Base-by-base conservation (phyloP, 2,797 vertebrate species). In the Triplophysa bombifrons region DNA sequence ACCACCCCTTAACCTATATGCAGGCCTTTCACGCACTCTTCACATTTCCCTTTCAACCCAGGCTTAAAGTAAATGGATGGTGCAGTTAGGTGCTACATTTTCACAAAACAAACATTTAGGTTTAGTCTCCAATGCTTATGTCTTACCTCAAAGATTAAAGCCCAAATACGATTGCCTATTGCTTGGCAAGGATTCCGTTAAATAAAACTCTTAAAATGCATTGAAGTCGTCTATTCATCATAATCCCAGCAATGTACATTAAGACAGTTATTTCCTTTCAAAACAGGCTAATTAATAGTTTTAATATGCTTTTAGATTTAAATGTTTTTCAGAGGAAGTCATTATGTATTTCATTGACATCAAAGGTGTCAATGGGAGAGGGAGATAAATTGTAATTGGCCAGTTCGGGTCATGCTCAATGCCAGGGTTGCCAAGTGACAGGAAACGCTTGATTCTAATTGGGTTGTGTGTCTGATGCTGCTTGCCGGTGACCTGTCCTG, bases 181-280 rank as follows among this genome's bases (percentile, higher is more conserved):
- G 82, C 78, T 78, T 74, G 81, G 77, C 76, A 83, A 77, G 65
- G 82, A 74, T 87, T 86, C 87, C 90, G 85, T 87, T 87, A 90
- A 89, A 87, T 91, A 90, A 90, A 85, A 89, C 87, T 91, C 85
- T 92, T 90, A 90, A 87, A 87, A 89, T 86, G 74, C 61, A 81
- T 85, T 84, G 74, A 60, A 85, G 81, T 64, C 55, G 66, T 84
- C 80, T 74, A 60, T 75, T 86, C 80, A 74, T 82, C 81, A 69
- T 87, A 84, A 85, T 86, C 81, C 85, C 77, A 82, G 65, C 81
- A 76, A 75, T 78, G 75, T 65, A 83, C 79, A 78, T 69, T 58
- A 76, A 78, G 64, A 77, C 61, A 25, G 55, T 72, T 76, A 72
- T 80, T 72, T 82, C 68, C 74, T 73, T 72, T 80, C 22, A 71